Base-by-base conservation (phyloP, 2,888 invertebrate genomes). In the Blomia tropicalis region DNA sequence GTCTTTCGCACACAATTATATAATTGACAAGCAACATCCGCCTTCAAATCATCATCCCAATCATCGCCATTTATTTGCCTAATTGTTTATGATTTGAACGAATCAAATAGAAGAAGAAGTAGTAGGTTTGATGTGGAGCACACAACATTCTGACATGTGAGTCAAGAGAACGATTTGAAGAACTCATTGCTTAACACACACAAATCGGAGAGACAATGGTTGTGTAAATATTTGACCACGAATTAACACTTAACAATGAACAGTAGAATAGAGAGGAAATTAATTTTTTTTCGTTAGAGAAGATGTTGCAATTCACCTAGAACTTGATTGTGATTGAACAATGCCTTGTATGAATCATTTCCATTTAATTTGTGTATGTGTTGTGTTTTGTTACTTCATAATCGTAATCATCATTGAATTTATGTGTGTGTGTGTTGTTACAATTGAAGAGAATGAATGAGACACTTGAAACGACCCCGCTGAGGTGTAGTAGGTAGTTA, bases 401-500 rank as follows among this genome's bases (percentile, higher is more conserved):
- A 41, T n/a, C n/a, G 14, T 41, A n/a, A 14, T 17, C 41, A 41
- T n/a, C 41, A n/a, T 41, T 41, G 14, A 14, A 17, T 27, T 47
- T 47, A n/a, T 27, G 7, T 14, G 11, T 47, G 7, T 47, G 51
- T 19, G 51, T 11, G 27, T 11, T n/a, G n/a, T n/a, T 47, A 11
- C 51, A 47, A 47, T 47, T 36, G 36, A 36, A n/a, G n/a, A 19
- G 51, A 47, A n/a, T 25, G 51, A 47, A 47, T n/a, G 27, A 47
- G 51, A 11, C 7, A 7, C 51, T 19, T 47, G 5, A 27, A 19
- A 47, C 51, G 22, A n/a, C 51, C 22, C 23, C n/a, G 51, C 22
- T 11, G 51, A 47, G n/a, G 51, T 47, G n/a, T n/a, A n/a, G n/a
- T n/a, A n/a, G n/a, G n/a, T n/a, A n/a, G n/a, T n/a, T n/a, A n/a